phyloP scores from a whole-genome alignment of 2,113 vertebrate genomes.

The Calyptomena viridis region DNA sequence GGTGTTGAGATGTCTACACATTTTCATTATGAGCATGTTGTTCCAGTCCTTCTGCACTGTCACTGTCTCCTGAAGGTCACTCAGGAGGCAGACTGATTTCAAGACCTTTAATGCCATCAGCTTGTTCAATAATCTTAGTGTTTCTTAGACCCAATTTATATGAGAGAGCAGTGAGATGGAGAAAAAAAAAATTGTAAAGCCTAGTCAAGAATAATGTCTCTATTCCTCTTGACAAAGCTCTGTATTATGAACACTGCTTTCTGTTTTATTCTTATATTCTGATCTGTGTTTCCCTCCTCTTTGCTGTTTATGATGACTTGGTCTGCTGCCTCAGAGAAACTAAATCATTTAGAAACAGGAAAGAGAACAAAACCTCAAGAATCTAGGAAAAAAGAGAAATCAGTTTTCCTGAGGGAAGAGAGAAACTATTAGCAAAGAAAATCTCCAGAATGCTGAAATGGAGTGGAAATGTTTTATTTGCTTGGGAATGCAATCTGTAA shows the following conservation, averaged over 20 bases:
- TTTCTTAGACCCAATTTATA: not conserved
- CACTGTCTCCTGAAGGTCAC: not conserved
- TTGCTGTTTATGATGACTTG: not conserved
- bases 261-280: not conserved
- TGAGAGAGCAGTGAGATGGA: not conserved
- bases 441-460: not conserved
- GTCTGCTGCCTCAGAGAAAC: not conserved
- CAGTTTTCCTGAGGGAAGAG: not conserved
- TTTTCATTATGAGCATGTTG: not conserved
- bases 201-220: not conserved
- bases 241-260: not conserved
- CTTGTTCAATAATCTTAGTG: not conserved
- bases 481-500: not conserved
- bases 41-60: not conserved
- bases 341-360: not conserved
- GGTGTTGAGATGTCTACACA: not conserved
- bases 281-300: not conserved
- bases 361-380: not conserved
- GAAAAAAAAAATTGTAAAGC: not conserved
- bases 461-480: slow-evolving; percentile 8
- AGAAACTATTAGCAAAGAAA: not conserved
- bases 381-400: slow-evolving; percentile 5
- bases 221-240: not conserved
- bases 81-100: not conserved
- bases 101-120: not conserved